Conservation (phyloP, 2,113 vertebrate genomes). For the Felis catus region F.catus_Fca126_mat1.0 CM031416.1:61363001-61363500, state of each 20-base stretch:
- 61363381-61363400: background rate
- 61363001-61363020: background rate
- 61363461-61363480: background rate
- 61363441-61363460: background rate
- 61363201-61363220: background rate
- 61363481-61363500: background rate
- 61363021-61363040: background rate
- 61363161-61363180: background rate
- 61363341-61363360: background rate
- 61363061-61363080: background rate
- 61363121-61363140: background rate
- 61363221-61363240: background rate
- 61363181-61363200: background rate
- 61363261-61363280: background rate
- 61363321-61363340: conserved; percentile 23
- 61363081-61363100: background rate
- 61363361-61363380: background rate
- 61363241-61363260: background rate
- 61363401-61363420: background rate
- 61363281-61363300: background rate
- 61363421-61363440: background rate
- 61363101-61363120: background rate
- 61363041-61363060: background rate
- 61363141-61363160: background rate
- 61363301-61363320: background rate